These are phyloP conservation scores for Discoglossus pictus DNA, from an alignment of 2,797 vertebrate genomes.

Conservation along the genomic window DNA sequence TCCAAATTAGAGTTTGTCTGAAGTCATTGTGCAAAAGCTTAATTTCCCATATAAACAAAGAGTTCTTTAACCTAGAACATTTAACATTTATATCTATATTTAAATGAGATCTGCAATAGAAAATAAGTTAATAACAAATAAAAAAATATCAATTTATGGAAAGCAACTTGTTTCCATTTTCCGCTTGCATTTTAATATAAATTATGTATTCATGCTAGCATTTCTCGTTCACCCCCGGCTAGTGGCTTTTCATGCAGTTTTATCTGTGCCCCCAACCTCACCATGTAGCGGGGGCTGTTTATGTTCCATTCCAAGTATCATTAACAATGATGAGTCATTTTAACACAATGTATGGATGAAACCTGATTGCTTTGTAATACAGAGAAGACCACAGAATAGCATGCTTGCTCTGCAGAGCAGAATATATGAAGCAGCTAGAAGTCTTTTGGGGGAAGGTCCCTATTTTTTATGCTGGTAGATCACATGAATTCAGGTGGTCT, in stretches of 20 bases:
- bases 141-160: neutral
- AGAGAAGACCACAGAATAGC: slow-evolving; percentile 2
- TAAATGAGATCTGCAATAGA: too few species aligned
- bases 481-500: neutral
- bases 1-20: too few species aligned
- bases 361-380: slow-evolving; percentile 7
- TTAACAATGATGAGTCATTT: slow-evolving; percentile 1
- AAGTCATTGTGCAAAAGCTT: too few species aligned
- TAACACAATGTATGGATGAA: slow-evolving; percentile 2
- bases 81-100: too few species aligned
- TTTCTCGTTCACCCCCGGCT: slow-evolving; percentile 8
- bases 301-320: slow-evolving; percentile 14
- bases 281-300: neutral
- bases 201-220: too few species aligned
- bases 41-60: too few species aligned
- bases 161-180: neutral
- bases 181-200: neutral
- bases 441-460: slow-evolving; percentile 17
- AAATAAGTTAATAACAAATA: too few species aligned
- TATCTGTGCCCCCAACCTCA: neutral
- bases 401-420: neutral
- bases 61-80: too few species aligned
- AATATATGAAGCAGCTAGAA: neutral
- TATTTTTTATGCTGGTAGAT: neutral
- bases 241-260: neutral